These are phyloP conservation scores for Danionella cerebrum DNA, from an alignment of 2,113 vertebrate genomes.

Conservation along the genomic window DNA sequence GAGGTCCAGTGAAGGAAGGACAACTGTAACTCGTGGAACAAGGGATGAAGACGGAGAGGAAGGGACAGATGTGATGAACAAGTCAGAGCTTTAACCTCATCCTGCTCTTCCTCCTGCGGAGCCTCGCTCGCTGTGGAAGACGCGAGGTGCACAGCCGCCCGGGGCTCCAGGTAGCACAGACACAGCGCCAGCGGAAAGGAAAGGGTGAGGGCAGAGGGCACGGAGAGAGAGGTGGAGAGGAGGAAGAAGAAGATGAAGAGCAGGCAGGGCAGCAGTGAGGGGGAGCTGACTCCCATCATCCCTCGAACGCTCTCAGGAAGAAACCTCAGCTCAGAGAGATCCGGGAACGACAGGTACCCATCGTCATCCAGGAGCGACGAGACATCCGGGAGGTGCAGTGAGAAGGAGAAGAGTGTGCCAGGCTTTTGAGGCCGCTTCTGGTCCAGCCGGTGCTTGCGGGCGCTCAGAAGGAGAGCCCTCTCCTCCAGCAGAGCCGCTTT, in stretches of 20 bases:
- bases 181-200: conserved; percentile 98
- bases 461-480: conserved; percentile 66
- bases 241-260: conserved; percentile 98
- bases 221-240: conserved; percentile 94
- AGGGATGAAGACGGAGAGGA: too few species aligned
- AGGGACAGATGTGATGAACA: too few species aligned
- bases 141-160: conserved; percentile 92
- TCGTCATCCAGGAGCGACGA: conserved; percentile 88
- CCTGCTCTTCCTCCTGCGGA: conserved; percentile 95
- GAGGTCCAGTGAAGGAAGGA: too few species aligned
- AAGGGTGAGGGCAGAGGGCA: conserved; percentile 93
- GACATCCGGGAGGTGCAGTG: conserved; percentile 92
- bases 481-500: conserved; percentile 69
- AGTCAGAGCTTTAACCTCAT: too few species aligned
- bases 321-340: conserved; percentile 81
- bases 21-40: too few species aligned
- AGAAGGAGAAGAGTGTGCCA: conserved; percentile 92
- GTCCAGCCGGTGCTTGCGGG: conserved; percentile 72
- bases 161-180: conserved; percentile 99
- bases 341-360: conserved; percentile 92
- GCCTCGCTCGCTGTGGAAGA: too few species aligned
- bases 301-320: conserved; percentile 84
- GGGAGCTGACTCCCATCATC: conserved; percentile 88
- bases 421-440: conserved; percentile 57
- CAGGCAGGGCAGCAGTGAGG: conserved; percentile 93